Evolutionary conservation across 1,140 invertebrate genomes (phyloP), one percentile per base, ranked within the genome.

Genomic region (Polypedilum vanderplanki): DNA sequence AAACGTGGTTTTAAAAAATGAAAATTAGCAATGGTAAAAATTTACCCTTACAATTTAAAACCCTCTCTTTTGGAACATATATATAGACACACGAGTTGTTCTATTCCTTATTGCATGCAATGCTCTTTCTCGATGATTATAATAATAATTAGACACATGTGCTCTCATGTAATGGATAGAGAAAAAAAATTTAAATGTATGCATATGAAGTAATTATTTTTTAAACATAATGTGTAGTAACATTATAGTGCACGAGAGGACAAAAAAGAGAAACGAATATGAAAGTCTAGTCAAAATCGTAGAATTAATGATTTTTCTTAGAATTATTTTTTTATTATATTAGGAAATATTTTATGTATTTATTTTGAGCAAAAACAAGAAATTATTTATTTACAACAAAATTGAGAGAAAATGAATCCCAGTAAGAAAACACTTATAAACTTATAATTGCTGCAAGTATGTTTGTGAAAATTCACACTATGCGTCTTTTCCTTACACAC

Each of bases 271-370:
- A 57, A 57, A 15, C 12, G n/a, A 57, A 57, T n/a, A 57, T 57
- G 46, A 70, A 70, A 70, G 65, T 70, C 65, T 70, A 70, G 65
- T 70, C 65, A 70, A 70, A 70, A 70, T 70, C 17, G 20, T 70
- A 70, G 65, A 22, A 18, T 70, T 70, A 70, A 70, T 20, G 65
- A 22, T 70, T 70, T n/a, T 70, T 20, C 9, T 70, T 70, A 70
- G 17, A 70, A 18, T 70, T 70, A 20, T 22, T 20, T 20, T 70
- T 10, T 70, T 20, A 20, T 70, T 70, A 57, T 33, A 57, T 57
- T 57, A 57, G 12, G 41, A 57, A 57, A n/a, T 57, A n/a, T 57
- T 57, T 57, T 57, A n/a, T 57, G 46, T 57, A 57, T 57, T 57
- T 57, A 57, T 57, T 57, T n/a, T 57, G 46, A 57, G 46, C 46